Base-by-base conservation (phyloP, 64 coral and sea anemone species). In the Pachyseris speciosa region DNA sequence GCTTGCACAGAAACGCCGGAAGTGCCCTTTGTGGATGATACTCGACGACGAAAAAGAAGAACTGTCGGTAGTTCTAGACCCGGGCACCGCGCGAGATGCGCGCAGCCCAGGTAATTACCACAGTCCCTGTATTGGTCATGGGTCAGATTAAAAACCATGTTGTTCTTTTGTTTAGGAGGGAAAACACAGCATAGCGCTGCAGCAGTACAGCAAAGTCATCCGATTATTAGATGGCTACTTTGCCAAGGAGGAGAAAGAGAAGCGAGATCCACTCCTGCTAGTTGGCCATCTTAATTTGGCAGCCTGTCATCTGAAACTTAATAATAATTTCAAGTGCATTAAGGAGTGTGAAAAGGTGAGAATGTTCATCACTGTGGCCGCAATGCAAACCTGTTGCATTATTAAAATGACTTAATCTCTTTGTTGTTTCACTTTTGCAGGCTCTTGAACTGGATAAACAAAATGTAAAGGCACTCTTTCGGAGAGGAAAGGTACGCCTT, bases 281-380 rank as follows among this genome's bases (percentile, higher is more conserved):
- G 94, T 78, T 15, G 94, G 94, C 1, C 94, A 96, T 63, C 90
- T 96, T 9, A 96, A 96, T 64, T 55, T 96, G 28, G 94, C 94
- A 1, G 94, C 90, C 0, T 96, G 94, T 63, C 94, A 96, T 31
- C 33, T 96, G 44, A 96, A 93, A 28, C 78, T 96, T 10, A 70
- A 42, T 19, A 87, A 93, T 30, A 89, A 92, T 47, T 67, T 47
- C 63, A 96, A 96, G 43, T 96, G 94, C 77, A 93, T 96, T 5
- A 89, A 74, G 34, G 94, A 88, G 8, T 96, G 94, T 68, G 87
- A 93, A 20, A 96, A 89, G 85, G 94, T 96, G 36, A 51, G 40
- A 31, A 39, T 29, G 30, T 65, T 41, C 6, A 20, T 8, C 27
- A n/a, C n/a, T n/a, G n/a, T n/a, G n/a, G n/a, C n/a, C n/a, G n/a